phyloP scores from a whole-genome alignment of 2,888 invertebrate species.

The Argyra leucocephala region DNA sequence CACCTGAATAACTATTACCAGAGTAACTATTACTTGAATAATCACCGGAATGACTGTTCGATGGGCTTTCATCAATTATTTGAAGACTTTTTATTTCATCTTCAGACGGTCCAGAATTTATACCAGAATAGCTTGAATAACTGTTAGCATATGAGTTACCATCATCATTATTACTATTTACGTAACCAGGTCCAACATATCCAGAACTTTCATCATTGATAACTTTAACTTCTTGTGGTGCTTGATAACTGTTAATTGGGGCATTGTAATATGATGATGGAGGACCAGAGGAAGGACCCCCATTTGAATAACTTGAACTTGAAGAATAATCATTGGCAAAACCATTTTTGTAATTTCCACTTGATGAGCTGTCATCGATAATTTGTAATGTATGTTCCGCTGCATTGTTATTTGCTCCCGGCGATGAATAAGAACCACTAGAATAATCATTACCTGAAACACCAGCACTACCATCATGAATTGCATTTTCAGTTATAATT shows the following conservation, averaged over 20 bases:
- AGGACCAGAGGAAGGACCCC: too few species aligned
- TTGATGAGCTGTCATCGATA: neutral
- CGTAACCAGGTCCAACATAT: too few species aligned
- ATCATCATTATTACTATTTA: too few species aligned
- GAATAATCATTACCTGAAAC: neutral
- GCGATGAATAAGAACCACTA: neutral
- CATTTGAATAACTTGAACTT: neutral
- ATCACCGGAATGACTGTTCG: neutral
- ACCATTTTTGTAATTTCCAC: neutral
- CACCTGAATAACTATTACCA: neutral
- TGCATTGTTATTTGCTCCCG: neutral
- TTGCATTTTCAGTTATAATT: neutral
- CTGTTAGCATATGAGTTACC: neutral
- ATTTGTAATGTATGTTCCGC: neutral
- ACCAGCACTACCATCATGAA: neutral
- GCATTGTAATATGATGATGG: too few species aligned
- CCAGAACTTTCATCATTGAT: too few species aligned
- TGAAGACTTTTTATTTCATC: neutral
- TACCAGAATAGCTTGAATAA: neutral
- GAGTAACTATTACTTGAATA: neutral
- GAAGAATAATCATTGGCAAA: neutral
- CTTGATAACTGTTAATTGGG: too few species aligned
- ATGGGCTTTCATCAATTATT: constrained; percentile 2
- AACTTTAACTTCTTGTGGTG: too few species aligned
- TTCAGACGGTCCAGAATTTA: neutral